A percentile compares a stretch with the other conserved stretches of the same genome.
Evolutionary conservation across 2,797 vertebrate species (phyloP).

Genomic region (Scyliorhinus canicula): DNA sequence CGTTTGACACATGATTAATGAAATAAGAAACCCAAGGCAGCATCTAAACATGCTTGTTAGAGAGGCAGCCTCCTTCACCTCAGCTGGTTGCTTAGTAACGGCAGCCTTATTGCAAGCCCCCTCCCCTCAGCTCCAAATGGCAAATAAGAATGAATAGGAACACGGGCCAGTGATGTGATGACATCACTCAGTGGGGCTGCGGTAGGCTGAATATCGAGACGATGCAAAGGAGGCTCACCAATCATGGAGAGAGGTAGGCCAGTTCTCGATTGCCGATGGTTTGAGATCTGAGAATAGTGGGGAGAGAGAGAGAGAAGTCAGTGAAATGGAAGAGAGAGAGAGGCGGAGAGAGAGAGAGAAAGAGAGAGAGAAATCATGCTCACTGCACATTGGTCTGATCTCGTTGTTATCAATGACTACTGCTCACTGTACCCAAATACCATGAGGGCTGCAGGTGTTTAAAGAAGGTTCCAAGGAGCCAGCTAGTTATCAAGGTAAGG

Average conservation of each 20-base stretch:
- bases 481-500: neutral
- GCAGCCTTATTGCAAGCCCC: neutral
- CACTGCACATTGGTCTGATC: neutral
- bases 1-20: neutral
- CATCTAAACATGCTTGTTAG: neutral
- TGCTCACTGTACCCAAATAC: neutral
- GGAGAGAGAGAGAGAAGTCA: neutral
- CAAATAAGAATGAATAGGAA: neutral
- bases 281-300: neutral
- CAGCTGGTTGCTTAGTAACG: neutral
- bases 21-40: neutral
- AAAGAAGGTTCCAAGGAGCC: neutral
- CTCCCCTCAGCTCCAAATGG: neutral
- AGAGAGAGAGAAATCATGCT: neutral
- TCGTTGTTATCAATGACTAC: neutral
- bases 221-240: neutral
- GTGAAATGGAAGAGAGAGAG: neutral
- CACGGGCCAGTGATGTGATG: neutral
- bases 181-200: neutral
- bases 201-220: neutral
- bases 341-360: neutral
- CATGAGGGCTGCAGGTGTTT: neutral
- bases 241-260: neutral
- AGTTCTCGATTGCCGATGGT: neutral
- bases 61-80: constrained; percentile 12